phyloP scores from a whole-genome alignment of 2,797 vertebrate genomes.

The Mormyrus proboscirostris region DNA sequence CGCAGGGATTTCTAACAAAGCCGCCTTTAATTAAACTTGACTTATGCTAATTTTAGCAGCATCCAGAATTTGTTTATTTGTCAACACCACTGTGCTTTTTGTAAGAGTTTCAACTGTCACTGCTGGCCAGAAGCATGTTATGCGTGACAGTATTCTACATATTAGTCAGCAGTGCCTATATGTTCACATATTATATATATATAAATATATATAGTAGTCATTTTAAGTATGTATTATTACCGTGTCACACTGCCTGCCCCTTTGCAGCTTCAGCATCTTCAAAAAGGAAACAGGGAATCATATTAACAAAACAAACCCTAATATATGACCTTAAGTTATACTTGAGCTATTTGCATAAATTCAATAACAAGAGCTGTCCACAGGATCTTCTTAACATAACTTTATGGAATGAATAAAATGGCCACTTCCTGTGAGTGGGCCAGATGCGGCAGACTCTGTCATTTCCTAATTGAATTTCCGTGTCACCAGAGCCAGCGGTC shows the following conservation, averaged over 20 bases:
- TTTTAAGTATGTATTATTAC: not conserved
- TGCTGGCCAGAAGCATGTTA: not conserved
- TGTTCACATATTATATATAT: not conserved
- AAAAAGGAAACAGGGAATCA: not conserved
- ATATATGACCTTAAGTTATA: not conserved
- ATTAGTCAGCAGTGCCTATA: not conserved
- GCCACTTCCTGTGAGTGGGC: not conserved
- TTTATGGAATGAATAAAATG: not conserved
- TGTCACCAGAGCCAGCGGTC: not conserved
- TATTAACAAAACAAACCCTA: not conserved
- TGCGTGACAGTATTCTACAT: not conserved
- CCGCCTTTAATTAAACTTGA: not conserved
- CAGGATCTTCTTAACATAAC: not conserved
- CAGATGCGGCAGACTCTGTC: not conserved
- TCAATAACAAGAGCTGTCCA: not conserved
- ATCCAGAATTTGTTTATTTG: not conserved
- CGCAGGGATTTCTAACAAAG: not conserved
- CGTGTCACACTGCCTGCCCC: not conserved
- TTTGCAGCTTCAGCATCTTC: not conserved
- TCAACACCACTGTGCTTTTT: not conserved
- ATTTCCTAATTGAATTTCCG: constrained; percentile 15
- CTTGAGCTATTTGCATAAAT: not conserved
- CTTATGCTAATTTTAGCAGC: not conserved
- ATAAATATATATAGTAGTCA: not conserved
- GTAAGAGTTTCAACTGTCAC: not conserved